These are phyloP conservation scores for Anguilla megastoma DNA, from an alignment of 2,797 vertebrate species.

Conservation along the genomic window DNA sequence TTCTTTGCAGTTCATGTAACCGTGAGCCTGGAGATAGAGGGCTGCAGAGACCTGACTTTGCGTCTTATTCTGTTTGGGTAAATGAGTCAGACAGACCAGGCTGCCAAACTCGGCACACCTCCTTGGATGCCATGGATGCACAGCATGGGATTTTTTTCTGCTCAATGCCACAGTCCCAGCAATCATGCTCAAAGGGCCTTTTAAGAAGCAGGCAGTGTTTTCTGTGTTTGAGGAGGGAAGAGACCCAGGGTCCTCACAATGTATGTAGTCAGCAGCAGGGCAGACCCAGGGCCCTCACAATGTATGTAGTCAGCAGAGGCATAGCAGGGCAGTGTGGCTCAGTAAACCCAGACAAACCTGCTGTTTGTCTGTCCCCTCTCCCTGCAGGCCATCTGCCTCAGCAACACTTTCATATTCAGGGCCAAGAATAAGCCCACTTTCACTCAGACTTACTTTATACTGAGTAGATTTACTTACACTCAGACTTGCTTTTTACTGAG, in stretches of 20 bases:
- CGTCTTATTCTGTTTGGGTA: background rate
- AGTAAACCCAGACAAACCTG: no score
- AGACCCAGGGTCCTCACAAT: background rate
- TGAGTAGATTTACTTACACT: no score
- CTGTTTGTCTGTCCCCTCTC: no score
- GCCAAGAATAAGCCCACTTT: no score
- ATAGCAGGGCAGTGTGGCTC: no score
- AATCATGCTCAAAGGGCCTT: background rate
- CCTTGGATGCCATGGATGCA: no score
- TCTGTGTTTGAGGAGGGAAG: background rate
- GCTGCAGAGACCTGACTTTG: background rate
- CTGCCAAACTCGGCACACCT: background rate
- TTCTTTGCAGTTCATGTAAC: background rate
- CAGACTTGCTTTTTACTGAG: no score
- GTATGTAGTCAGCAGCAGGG: no score
- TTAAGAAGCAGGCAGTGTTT: background rate
- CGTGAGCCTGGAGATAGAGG: background rate
- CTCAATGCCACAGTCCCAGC: background rate
- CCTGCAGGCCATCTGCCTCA: no score
- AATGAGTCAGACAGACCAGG: background rate
- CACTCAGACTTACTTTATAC: no score
- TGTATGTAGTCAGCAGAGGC: background rate
- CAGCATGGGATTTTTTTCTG: background rate
- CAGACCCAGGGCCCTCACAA: background rate
- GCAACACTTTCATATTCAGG: no score